A percentile compares a stretch with the other conserved stretches of the same genome.
These are phyloP conservation scores for Scolopax mira DNA, from an alignment of 2,113 vertebrate species.

Conservation along the genomic window DNA sequence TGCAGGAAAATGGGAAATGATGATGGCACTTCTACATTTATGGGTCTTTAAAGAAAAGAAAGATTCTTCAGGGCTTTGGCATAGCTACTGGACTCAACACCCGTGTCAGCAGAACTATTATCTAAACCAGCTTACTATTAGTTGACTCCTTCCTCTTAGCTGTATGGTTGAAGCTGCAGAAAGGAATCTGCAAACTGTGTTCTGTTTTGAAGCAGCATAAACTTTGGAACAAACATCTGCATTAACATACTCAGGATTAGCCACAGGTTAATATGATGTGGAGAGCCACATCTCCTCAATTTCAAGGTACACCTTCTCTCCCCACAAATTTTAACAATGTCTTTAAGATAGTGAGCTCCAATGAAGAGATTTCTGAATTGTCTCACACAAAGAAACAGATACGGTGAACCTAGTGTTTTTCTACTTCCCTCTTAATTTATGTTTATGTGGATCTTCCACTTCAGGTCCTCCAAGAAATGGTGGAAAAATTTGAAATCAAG, in stretches of 20 bases:
- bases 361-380: neutral
- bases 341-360: neutral
- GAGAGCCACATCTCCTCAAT: neutral
- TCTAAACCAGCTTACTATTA: neutral
- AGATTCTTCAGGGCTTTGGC: neutral
- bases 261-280: neutral
- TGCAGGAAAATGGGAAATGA: neutral
- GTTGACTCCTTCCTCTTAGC: neutral
- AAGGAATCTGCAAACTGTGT: neutral
- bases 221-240: neutral
- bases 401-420: neutral
- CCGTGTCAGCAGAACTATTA: neutral
- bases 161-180: neutral
- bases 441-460: neutral
- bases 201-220: neutral
- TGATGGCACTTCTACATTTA: neutral
- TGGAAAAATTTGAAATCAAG: neutral
- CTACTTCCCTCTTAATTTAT: neutral
- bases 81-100: neutral
- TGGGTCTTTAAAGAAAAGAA: neutral
- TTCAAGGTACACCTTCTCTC: neutral
- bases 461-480: neutral
- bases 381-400: neutral
- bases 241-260: neutral
- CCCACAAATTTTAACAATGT: neutral